phyloP scores from a whole-genome alignment of 2,888 invertebrate genomes.

The Melitaea athalia region DNA sequence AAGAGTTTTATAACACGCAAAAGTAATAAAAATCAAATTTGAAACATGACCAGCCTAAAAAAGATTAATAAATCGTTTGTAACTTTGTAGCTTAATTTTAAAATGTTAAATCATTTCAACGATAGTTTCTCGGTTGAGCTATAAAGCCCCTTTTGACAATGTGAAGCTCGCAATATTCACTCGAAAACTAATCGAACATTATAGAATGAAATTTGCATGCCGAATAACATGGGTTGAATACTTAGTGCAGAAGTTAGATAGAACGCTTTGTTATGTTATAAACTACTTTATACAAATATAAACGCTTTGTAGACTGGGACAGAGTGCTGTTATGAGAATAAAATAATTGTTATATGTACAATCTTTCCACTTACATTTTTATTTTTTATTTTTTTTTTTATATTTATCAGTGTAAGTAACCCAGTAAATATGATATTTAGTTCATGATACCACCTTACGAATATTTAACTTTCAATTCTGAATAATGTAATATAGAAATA shows the following conservation, averaged over 20 bases:
- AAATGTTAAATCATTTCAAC: constrained; percentile 13
- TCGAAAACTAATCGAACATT: constrained; percentile 35
- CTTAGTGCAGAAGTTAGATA: constrained; percentile 27
- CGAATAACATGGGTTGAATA: constrained; percentile 34
- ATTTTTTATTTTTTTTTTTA: no score
- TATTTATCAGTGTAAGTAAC: no score
- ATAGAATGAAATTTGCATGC: constrained; percentile 37
- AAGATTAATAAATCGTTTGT: neutral
- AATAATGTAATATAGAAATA: no score
- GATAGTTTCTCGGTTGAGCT: constrained; percentile 15
- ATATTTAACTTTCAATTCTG: no score
- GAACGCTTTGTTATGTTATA: constrained; percentile 26
- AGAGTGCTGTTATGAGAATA: neutral
- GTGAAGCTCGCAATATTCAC: constrained; percentile 18
- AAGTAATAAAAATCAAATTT: neutral
- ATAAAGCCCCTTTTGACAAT: constrained; percentile 24
- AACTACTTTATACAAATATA: constrained; percentile 13
- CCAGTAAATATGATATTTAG: no score
- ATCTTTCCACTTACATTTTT: no score
- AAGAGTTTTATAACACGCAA: neutral
- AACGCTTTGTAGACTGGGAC: neutral
- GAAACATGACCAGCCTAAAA: neutral
- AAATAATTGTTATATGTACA: neutral
- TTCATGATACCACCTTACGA: no score
- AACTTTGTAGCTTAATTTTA: neutral